phyloP scores from a whole-genome alignment of 2,888 invertebrate genomes.

The Tetragonisca angustula region DNA sequence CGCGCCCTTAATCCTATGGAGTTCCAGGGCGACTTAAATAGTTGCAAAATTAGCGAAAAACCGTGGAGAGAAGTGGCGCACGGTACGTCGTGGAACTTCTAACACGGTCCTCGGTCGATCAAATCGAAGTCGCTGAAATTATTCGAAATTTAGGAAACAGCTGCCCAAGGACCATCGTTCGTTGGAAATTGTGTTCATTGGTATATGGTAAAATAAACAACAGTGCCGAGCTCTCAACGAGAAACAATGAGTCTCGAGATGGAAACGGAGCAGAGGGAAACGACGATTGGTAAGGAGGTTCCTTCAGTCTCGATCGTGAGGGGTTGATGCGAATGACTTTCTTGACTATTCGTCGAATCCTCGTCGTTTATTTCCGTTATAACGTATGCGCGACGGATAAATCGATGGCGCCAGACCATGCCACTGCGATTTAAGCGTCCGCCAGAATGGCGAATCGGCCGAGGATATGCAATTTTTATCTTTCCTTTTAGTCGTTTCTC shows the following conservation, averaged over 20 bases:
- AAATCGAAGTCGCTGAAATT: background rate
- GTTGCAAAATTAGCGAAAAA: too few relatives aligned
- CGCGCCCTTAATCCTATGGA: too few relatives aligned
- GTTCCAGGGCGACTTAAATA: too few relatives aligned
- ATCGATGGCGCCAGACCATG: too few relatives aligned
- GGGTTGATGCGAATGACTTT: slow-evolving; percentile 5
- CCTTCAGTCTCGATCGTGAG: background rate
- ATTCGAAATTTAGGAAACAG: background rate
- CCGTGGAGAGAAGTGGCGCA: too few relatives aligned
- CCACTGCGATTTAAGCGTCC: slow-evolving; percentile 5
- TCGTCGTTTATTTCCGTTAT: slow-evolving; percentile 29
- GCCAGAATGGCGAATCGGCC: background rate
- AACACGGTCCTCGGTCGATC: background rate
- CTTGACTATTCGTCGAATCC: slow-evolving; percentile 35
- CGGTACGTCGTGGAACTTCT: too few relatives aligned
- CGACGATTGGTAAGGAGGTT: background rate
- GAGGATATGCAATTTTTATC: too few relatives aligned
- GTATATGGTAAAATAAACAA: background rate
- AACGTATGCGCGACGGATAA: slow-evolving; percentile 17
- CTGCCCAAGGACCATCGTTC: background rate
- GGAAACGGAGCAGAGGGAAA: background rate
- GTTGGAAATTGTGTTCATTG: background rate
- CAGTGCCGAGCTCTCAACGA: background rate
- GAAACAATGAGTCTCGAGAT: background rate
- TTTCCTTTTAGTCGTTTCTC: too few relatives aligned